These are phyloP conservation scores for Grantiella picta DNA, from an alignment of 2,113 vertebrate genomes.

Conservation along the genomic window DNA sequence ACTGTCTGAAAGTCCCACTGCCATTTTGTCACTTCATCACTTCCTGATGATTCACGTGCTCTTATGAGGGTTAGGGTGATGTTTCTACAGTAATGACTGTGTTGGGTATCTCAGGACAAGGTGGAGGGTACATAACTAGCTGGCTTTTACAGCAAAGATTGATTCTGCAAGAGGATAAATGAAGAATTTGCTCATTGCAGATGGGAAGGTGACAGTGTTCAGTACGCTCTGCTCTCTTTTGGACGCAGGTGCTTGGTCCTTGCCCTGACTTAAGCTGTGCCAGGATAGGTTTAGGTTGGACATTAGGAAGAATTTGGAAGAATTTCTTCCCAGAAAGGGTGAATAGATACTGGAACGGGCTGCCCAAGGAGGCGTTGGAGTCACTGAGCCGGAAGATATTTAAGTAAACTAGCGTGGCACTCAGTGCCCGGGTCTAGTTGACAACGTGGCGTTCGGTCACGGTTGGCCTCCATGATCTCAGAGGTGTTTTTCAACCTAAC, in stretches of 20 bases:
- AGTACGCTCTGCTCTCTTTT: background rate
- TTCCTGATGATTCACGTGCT: background rate
- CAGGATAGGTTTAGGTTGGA: background rate
- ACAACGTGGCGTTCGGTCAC: background rate
- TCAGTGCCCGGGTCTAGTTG: background rate
- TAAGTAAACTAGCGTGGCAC: background rate
- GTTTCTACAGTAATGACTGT: background rate
- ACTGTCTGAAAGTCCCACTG: background rate
- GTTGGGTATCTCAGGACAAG: background rate
- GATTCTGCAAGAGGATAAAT: background rate
- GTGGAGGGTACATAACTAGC: background rate
- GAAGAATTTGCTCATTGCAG: background rate
- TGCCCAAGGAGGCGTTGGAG: background rate
- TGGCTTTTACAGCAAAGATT: background rate
- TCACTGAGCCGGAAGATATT: background rate
- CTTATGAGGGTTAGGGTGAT: background rate
- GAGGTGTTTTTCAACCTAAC: background rate
- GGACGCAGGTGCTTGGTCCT: background rate
- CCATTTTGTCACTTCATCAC: background rate
- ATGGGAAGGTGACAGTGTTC: background rate
- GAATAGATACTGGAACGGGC: background rate
- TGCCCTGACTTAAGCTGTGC: background rate
- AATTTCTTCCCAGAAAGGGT: background rate
- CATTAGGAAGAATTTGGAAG: background rate
- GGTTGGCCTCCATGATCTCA: background rate